phyloP scores from a whole-genome alignment of 2,888 invertebrate genomes.

The Melinopterus prodromus region DNA sequence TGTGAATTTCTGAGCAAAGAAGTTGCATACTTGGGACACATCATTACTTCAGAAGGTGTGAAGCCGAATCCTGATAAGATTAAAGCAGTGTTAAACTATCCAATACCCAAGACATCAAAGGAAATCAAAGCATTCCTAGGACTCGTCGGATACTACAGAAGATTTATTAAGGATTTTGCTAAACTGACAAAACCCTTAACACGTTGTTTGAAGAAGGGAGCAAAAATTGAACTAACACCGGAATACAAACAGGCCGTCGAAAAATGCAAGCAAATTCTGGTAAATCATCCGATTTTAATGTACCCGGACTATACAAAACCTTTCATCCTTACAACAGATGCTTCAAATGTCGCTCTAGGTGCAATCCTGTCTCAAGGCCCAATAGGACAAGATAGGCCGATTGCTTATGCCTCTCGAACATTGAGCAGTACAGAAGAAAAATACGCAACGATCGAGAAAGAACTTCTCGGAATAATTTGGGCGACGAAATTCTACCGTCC shows the following conservation, averaged over 20 bases:
- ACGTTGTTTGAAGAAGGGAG: conserved; percentile 27
- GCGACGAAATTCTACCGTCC: not conserved
- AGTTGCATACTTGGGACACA: too few species aligned
- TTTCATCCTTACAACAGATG: conserved; percentile 41
- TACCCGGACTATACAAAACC: not conserved
- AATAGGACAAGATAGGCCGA: conserved; percentile 38
- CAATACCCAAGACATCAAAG: conserved; percentile 36
- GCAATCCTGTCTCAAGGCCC: conserved; percentile 41
- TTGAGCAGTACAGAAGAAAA: conserved; percentile 16
- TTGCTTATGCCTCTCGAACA: conserved; percentile 29
- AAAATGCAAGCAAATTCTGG: conserved; percentile 14
- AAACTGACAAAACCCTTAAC: conserved; percentile 21
- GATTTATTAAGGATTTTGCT: too few species aligned
- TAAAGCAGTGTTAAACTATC: conserved; percentile 36
- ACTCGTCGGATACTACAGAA: too few species aligned
- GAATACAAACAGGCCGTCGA: not conserved
- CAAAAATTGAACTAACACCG: not conserved
- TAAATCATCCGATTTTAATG: not conserved
- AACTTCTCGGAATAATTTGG: not conserved
- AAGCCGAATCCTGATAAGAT: conserved; percentile 41
- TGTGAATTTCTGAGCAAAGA: too few species aligned
- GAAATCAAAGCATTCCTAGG: conserved; percentile 33
- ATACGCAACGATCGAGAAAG: conserved; percentile 6
- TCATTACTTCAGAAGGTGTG: too few species aligned
- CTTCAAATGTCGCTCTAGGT: conserved; percentile 41